Percentiles rank a stretch among this genome's conserved stretches.
Conservation (phyloP, 1,140 invertebrate genomes). For the Macrocentrus cingulum region DNA sequence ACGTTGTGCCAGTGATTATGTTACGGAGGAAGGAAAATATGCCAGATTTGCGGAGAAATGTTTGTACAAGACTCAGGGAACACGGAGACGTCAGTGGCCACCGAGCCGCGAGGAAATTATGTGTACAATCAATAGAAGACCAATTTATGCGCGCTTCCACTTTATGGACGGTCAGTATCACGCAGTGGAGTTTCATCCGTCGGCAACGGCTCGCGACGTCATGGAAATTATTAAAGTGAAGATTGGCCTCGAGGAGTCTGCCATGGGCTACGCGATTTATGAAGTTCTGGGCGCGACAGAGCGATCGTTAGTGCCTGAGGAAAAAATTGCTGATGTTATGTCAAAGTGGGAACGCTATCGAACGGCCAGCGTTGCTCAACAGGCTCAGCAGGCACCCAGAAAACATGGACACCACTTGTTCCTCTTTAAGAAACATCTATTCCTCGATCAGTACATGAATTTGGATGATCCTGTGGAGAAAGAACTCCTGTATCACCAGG, state of each 20-base stretch:
- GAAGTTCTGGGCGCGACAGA: constrained; percentile 81
- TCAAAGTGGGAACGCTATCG: constrained; percentile 92
- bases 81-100: constrained; percentile 84
- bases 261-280: constrained; percentile 80
- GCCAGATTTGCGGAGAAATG: constrained; percentile 93
- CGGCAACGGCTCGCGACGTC: constrained; percentile 88
- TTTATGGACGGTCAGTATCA: constrained; percentile 95
- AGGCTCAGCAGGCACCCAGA: constrained; percentile 47
- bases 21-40: constrained; percentile 93
- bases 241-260: constrained; percentile 83
- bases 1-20: constrained; percentile 82
- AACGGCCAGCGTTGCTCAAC: constrained; percentile 59
- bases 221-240: constrained; percentile 88
- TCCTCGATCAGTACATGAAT: constrained; percentile 83
- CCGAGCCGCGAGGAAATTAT: constrained; percentile 91
- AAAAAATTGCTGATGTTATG: constrained; percentile 92
- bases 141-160: constrained; percentile 88
- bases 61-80: constrained; percentile 81
- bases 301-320: constrained; percentile 77
- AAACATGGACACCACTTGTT: constrained; percentile 68
- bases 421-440: constrained; percentile 91
- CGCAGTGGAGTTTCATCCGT: constrained; percentile 92
- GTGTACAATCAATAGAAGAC: constrained; percentile 86
- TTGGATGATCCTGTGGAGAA: constrained; percentile 88
- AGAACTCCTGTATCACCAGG: constrained; percentile 94